Percentiles rank a stretch among this genome's conserved stretches.
phyloP scores from a whole-genome alignment of 2,888 invertebrate genomes.

The Euplexia lucipara region DNA sequence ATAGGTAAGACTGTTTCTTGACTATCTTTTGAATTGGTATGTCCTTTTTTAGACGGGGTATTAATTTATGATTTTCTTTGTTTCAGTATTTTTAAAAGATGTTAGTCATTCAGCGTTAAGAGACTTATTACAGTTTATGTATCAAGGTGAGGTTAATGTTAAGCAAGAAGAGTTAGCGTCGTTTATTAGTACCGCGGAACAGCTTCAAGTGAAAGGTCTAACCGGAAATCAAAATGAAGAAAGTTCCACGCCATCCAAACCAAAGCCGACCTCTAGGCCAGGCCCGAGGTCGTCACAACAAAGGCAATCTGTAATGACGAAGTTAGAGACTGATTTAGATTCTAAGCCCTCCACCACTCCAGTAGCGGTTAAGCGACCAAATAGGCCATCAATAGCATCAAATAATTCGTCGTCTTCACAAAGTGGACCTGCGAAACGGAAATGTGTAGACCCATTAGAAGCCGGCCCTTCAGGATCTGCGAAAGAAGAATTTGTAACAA shows the following conservation, averaged over 20 bases:
- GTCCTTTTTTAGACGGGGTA: no score
- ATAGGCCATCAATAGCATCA: conserved; percentile 92
- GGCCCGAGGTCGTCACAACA: conserved; percentile 93
- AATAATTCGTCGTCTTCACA: conserved; percentile 91
- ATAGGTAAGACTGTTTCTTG: conserved; percentile 88
- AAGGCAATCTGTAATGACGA: conserved; percentile 92
- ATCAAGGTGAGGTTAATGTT: conserved; percentile 94
- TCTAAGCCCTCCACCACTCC: conserved; percentile 92
- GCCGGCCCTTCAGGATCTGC: conserved; percentile 91
- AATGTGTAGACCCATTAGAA: conserved; percentile 92
- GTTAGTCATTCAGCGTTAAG: conserved; percentile 93
- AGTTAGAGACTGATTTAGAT: conserved; percentile 92
- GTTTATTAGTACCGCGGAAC: conserved; percentile 94
- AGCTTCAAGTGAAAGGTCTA: conserved; percentile 93
- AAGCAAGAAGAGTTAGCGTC: conserved; percentile 93
- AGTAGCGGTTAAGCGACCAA: conserved; percentile 92
- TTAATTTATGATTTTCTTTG: conserved; percentile 64
- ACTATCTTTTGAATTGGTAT: conserved; percentile 14
- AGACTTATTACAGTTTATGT: conserved; percentile 94
- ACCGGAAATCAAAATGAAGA: conserved; percentile 92
- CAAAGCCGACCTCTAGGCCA: conserved; percentile 91
- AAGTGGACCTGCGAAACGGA: conserved; percentile 90
- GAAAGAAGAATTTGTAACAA: conserved; percentile 90
- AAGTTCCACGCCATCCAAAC: conserved; percentile 91
- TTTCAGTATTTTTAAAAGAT: conserved; percentile 93